Evolutionary conservation across 2,888 invertebrate genomes (phyloP).

Genomic region (Melipona bicolor): DNA sequence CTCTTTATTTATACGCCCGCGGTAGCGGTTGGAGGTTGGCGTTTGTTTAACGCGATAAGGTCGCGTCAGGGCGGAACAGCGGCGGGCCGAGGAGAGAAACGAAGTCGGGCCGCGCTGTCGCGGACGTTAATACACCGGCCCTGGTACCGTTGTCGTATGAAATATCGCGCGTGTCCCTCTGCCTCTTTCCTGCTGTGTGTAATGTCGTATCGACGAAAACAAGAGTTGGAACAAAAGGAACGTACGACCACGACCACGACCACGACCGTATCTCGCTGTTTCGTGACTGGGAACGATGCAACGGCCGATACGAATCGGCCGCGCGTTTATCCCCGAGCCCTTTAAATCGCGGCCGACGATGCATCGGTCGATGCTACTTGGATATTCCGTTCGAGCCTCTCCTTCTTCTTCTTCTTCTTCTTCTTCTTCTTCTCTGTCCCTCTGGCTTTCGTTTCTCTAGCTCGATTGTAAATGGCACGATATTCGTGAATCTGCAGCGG

Average conservation of each 20-base stretch:
- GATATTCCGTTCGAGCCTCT: slow-evolving; percentile 61
- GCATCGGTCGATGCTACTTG: slow-evolving; percentile 68
- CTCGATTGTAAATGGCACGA: slow-evolving; percentile 69
- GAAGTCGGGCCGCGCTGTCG: background rate
- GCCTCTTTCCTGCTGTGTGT: background rate
- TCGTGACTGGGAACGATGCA: slow-evolving; percentile 43
- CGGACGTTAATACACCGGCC: slow-evolving; percentile 23
- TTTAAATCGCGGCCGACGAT: slow-evolving; percentile 57
- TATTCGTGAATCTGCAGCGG: slow-evolving; percentile 54
- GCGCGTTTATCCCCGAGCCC: slow-evolving; percentile 33
- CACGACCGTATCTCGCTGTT: slow-evolving; percentile 8
- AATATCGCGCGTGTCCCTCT: slow-evolving; percentile 11
- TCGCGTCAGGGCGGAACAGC: background rate
- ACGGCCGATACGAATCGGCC: slow-evolving; percentile 16
- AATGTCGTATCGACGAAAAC: slow-evolving; percentile 15
- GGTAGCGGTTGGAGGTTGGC: background rate
- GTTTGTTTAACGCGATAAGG: background rate
- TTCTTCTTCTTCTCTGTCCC: slow-evolving; percentile 35
- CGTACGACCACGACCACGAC: background rate
- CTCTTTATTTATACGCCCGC: background rate
- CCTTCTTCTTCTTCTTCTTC: no score
- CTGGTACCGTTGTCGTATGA: slow-evolving; percentile 17
- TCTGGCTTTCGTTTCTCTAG: slow-evolving; percentile 46
- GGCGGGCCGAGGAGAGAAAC: background rate
- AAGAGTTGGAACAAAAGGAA: background rate